Evolutionary conservation across 2,113 vertebrate genomes (phyloP).

Genomic region (Sylvilagus bachmani): DNA sequence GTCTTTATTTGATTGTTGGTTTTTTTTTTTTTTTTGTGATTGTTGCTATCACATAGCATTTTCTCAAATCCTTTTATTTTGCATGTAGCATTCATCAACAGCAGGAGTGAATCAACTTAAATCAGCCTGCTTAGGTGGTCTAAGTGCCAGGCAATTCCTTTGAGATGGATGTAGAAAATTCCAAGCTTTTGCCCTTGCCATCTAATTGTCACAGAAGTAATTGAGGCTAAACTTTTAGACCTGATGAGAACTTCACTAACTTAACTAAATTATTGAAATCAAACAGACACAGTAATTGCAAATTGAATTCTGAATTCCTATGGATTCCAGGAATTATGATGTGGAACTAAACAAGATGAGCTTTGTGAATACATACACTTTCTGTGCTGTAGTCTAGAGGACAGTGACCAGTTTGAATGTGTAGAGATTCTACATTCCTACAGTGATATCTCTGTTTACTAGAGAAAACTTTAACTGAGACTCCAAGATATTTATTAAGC

Average conservation of each 20-base stretch:
- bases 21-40: slow-evolving; percentile 43
- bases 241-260: not conserved
- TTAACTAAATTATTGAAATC: not conserved
- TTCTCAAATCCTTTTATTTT: not conserved
- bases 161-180: slow-evolving; percentile 10
- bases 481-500: not conserved
- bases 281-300: not conserved
- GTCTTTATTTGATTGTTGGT: not conserved
- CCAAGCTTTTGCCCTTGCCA: not conserved
- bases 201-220: not conserved
- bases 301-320: not conserved
- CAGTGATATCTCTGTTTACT: not conserved
- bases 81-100: not conserved
- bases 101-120: not conserved
- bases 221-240: not conserved
- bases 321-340: not conserved
- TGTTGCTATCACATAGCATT: not conserved
- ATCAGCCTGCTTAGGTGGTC: not conserved
- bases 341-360: not conserved
- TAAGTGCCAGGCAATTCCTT: not conserved
- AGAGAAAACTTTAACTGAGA: not conserved
- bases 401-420: not conserved
- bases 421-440: not conserved
- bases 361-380: not conserved
- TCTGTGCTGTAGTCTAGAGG: not conserved